Conservation (phyloP, 1,140 invertebrate genomes). For the Rhagoletis pomonella region DNA sequence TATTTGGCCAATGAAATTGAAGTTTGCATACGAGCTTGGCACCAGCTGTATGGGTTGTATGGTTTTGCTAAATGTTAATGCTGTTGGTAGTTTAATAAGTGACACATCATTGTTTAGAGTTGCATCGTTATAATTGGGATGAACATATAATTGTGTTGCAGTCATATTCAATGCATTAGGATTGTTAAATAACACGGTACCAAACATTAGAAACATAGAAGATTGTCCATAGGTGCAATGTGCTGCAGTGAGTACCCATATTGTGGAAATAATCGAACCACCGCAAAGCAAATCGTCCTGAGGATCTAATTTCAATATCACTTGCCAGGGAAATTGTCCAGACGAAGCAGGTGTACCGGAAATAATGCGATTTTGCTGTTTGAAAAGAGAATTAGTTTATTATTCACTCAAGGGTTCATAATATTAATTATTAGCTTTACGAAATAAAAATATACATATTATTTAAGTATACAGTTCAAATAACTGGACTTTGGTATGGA, state of each 20-base stretch:
- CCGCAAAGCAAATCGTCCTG: conserved; percentile 75
- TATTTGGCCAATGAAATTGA: conserved; percentile 62
- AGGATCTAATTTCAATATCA: conserved; percentile 66
- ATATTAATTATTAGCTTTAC: neutral
- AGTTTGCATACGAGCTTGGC: conserved; percentile 48
- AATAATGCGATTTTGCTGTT: conserved; percentile 66
- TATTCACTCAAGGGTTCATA: neutral
- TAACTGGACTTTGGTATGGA: too few relatives aligned
- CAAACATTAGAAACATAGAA: conserved; percentile 72
- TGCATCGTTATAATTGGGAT: conserved; percentile 73
- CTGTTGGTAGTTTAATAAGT: conserved; percentile 75
- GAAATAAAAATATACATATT: neutral
- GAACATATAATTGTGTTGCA: conserved; percentile 70
- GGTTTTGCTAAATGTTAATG: conserved; percentile 69
- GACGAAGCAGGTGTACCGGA: conserved; percentile 58
- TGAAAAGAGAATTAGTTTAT: neutral
- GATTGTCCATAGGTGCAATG: conserved; percentile 75
- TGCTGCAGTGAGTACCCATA: conserved; percentile 78
- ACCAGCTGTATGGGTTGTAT: conserved; percentile 67
- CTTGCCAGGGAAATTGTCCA: conserved; percentile 71
- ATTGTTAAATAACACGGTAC: conserved; percentile 73
- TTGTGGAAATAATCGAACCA: conserved; percentile 76
- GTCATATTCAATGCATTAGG: conserved; percentile 66
- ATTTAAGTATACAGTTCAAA: neutral
- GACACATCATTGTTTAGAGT: conserved; percentile 77